Conservation (phyloP, 2,113 vertebrate genomes). For the Poeciliopsis prolifica region DNA sequence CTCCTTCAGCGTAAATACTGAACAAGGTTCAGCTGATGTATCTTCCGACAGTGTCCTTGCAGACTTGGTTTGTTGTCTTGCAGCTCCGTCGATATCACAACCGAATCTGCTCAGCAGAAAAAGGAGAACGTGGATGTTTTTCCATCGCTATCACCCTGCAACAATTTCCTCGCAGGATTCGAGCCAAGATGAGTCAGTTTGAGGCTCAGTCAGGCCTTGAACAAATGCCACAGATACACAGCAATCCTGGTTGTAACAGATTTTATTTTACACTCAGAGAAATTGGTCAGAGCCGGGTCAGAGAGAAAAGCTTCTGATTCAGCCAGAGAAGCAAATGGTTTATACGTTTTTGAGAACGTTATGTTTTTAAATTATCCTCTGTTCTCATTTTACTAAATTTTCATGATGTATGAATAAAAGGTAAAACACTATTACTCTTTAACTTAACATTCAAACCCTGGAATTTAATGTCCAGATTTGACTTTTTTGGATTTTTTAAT, state of each 20-base stretch:
- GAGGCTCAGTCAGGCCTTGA: constrained; percentile 47
- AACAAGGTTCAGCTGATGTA: constrained; percentile 5
- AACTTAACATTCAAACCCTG: not conserved
- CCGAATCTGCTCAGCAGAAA: constrained; percentile 10
- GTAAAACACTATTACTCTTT: no score
- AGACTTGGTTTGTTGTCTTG: constrained; percentile 17
- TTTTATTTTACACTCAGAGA: constrained; percentile 31
- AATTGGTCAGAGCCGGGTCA: not conserved
- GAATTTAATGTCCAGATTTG: no score
- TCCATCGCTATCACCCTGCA: constrained; percentile 15
- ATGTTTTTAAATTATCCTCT: not conserved
- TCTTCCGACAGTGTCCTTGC: constrained; percentile 28
- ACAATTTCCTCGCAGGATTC: constrained; percentile 52
- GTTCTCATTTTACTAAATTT: not conserved
- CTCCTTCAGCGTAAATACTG: not conserved
- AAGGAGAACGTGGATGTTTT: constrained; percentile 31
- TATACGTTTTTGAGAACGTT: not conserved
- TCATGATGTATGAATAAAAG: not conserved
- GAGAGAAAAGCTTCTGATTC: not conserved
- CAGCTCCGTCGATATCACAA: constrained; percentile 16
- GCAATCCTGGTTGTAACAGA: constrained; percentile 30
- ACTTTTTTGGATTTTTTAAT: no score
- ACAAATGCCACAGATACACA: constrained; percentile 37
- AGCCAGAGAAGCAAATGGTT: not conserved
- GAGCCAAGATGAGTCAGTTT: constrained; percentile 60